phyloP scores from a whole-genome alignment of 2,113 vertebrate genomes.

The Neomonachus schauinslandi region DNA sequence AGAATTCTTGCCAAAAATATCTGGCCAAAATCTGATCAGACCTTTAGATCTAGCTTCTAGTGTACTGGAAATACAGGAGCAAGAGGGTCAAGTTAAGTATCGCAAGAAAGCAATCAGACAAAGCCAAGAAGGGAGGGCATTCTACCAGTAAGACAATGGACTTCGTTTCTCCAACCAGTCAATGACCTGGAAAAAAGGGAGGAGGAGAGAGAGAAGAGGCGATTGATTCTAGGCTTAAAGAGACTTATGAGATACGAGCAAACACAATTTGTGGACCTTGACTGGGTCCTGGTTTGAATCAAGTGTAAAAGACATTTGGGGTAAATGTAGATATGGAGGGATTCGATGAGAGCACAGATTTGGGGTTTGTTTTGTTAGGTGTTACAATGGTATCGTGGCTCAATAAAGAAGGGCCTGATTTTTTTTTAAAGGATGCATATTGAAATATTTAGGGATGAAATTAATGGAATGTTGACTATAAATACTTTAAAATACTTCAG shows the following conservation, averaged over 20 bases:
- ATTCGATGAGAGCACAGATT: neutral
- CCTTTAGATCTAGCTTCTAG: neutral
- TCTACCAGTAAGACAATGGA: neutral
- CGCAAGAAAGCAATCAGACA: neutral
- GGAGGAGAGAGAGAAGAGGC: rapidly evolving
- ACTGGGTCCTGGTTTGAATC: neutral
- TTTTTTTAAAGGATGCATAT: neutral
- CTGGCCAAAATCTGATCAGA: neutral
- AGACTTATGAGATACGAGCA: neutral
- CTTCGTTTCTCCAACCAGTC: neutral
- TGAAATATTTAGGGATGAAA: neutral
- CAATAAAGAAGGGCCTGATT: neutral
- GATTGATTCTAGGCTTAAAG: neutral
- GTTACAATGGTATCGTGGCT: neutral
- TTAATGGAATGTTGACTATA: neutral
- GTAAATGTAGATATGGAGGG: neutral
- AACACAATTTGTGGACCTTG: neutral
- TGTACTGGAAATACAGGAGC: neutral
- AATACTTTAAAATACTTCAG: neutral
- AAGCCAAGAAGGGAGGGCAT: neutral
- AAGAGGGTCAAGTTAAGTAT: neutral
- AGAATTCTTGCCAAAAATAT: neutral
- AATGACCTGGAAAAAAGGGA: neutral
- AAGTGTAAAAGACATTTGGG: neutral
- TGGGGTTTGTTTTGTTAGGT: neutral